These are phyloP conservation scores for Hanleya hanleyi DNA, from an alignment of 2,888 invertebrate genomes.

Conservation along the genomic window DNA sequence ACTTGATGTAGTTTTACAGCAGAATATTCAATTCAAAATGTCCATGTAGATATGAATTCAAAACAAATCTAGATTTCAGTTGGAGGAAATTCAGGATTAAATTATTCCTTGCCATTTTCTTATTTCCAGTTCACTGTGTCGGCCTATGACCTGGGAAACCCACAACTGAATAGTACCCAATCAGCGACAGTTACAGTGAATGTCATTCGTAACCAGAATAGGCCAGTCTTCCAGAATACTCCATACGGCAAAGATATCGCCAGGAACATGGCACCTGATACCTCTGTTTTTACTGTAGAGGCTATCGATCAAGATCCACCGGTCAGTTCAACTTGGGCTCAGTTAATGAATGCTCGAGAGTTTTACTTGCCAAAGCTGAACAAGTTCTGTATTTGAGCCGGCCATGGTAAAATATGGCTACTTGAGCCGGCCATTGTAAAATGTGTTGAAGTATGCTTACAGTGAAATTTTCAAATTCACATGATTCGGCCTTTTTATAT, in stretches of 20 bases:
- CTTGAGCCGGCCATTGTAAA: no score
- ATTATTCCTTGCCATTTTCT: not conserved
- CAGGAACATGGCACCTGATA: not conserved
- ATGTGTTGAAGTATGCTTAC: no score
- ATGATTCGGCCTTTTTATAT: not conserved
- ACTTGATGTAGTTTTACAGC: no score
- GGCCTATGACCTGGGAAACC: constrained; percentile 38
- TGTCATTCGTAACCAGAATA: not conserved
- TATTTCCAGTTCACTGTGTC: constrained; percentile 33
- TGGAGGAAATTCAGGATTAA: no score
- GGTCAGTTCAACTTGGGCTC: no score
- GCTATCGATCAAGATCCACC: not conserved
- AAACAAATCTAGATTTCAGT: no score
- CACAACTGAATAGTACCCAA: constrained; percentile 13
- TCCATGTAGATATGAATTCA: no score
- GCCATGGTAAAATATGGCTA: no score
- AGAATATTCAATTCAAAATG: no score
- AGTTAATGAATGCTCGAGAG: no score
- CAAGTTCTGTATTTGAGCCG: no score
- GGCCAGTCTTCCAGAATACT: not conserved
- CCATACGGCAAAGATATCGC: not conserved
- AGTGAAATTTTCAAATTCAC: not conserved
- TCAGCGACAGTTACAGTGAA: not conserved
- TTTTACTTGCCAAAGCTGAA: no score
- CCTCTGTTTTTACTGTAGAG: not conserved